A percentile compares a stretch with the other conserved stretches of the same genome.
Conservation (phyloP, 2,888 invertebrate genomes). For the Mesoligia furuncula region DNA sequence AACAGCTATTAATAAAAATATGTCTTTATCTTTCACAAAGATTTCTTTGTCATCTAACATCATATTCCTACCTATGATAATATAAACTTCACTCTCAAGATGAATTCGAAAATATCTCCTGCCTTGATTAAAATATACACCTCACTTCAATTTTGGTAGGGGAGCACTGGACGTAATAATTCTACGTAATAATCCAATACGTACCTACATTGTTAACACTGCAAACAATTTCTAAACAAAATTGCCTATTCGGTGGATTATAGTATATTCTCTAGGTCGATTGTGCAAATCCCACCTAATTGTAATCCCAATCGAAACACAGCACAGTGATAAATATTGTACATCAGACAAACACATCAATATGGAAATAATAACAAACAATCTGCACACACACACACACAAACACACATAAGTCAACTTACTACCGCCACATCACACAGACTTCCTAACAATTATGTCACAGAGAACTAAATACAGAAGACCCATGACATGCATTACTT, state of each 20-base stretch:
- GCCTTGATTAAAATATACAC: background rate
- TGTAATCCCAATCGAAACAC: conserved; percentile 30
- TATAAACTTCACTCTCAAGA: background rate
- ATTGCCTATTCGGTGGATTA: background rate
- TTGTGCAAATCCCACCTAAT: conserved; percentile 16
- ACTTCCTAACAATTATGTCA: conserved; percentile 51
- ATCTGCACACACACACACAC: conserved; percentile 21
- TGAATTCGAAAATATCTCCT: background rate
- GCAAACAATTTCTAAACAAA: background rate
- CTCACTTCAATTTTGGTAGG: background rate
- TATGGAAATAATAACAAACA: conserved; percentile 55
- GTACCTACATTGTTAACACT: background rate
- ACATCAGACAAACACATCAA: conserved; percentile 50
- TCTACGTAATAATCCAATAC: background rate
- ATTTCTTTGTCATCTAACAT: background rate
- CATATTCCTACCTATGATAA: background rate
- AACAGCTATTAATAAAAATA: conserved; percentile 9
- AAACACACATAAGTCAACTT: conserved; percentile 45
- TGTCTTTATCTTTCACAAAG: background rate
- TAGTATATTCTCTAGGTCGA: background rate
- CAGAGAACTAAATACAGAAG: conserved; percentile 22
- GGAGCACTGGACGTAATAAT: background rate
- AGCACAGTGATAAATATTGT: conserved; percentile 34
- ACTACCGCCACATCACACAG: conserved; percentile 43
- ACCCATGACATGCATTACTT: too few relatives aligned